A percentile compares a stretch with the other conserved stretches of the same genome.
Evolutionary conservation across 30 jellyfish, hydroid and myxozoan species (phyloP).

Genomic region (Aurelia aurita): DNA sequence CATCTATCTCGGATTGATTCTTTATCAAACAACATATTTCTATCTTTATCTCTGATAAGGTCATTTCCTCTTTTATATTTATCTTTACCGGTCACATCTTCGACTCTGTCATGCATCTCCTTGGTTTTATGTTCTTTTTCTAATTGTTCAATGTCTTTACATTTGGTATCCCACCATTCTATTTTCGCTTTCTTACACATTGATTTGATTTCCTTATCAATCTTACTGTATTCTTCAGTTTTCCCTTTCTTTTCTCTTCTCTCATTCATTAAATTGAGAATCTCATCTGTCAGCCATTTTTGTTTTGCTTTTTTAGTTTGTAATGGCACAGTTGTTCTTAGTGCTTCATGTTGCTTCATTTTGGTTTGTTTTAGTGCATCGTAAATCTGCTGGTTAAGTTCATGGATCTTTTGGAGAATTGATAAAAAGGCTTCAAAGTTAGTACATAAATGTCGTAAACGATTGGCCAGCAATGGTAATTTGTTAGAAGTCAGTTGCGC

Average conservation of each 20-base stretch:
- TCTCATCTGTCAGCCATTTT: conserved; percentile 18
- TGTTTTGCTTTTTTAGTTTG: conserved; percentile 12
- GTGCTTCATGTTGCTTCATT: background rate
- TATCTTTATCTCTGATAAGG: background rate
- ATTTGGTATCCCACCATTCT: conserved; percentile 19
- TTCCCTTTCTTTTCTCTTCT: conserved; percentile 17
- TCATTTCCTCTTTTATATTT: conserved; percentile 11
- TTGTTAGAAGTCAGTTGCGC: no score
- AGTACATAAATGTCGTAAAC: no score
- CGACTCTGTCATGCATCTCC: conserved; percentile 32
- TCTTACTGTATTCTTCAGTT: background rate
- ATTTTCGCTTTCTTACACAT: background rate
- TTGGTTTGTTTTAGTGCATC: background rate
- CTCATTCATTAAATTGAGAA: conserved; percentile 15
- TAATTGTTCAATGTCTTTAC: conserved; percentile 16
- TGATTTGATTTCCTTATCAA: background rate
- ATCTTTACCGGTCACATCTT: conserved; percentile 16
- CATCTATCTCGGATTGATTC: background rate
- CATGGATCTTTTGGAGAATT: no score
- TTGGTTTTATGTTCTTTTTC: background rate
- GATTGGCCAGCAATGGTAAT: no score
- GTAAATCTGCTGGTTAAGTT: no score
- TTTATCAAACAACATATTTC: conserved; percentile 23
- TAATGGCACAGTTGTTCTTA: background rate
- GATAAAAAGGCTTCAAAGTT: no score